These are phyloP conservation scores for Chondrosia reniformis DNA, from an alignment of 37 sponge, comb jelly and placozoan species.

Conservation along the genomic window DNA sequence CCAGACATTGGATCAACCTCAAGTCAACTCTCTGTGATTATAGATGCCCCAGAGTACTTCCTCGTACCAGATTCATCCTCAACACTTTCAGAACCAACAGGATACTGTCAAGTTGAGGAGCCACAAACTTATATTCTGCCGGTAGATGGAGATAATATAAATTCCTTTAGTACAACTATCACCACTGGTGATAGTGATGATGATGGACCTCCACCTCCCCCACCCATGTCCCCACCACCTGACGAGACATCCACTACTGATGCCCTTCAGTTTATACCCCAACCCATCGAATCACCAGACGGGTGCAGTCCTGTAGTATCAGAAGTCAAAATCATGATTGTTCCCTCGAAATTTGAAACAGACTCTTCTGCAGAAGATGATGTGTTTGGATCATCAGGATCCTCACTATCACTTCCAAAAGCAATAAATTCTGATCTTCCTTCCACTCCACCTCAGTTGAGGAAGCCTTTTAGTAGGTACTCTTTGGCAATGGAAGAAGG, in stretches of 20 bases:
- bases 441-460: not conserved
- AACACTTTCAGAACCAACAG: not conserved
- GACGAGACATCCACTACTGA: not conserved
- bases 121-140: not conserved
- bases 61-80: not conserved
- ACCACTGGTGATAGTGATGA: not conserved
- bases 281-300: not conserved
- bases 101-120: not conserved
- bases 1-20: not conserved
- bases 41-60: not conserved
- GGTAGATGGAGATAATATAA: not conserved
- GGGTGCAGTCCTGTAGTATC: not conserved
- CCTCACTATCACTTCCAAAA: not conserved
- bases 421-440: not conserved
- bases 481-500: constrained; percentile 8
- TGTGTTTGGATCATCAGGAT: not conserved
- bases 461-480: not conserved
- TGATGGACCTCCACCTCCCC: constrained; percentile 6
- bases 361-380: not conserved
- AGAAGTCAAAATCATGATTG: not conserved
- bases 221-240: not conserved
- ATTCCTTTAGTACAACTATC: not conserved
- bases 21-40: not conserved
- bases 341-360: not conserved
- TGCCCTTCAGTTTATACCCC: not conserved